phyloP scores from a whole-genome alignment of 2,113 vertebrate species.

The Dicentrarchus labrax region DNA sequence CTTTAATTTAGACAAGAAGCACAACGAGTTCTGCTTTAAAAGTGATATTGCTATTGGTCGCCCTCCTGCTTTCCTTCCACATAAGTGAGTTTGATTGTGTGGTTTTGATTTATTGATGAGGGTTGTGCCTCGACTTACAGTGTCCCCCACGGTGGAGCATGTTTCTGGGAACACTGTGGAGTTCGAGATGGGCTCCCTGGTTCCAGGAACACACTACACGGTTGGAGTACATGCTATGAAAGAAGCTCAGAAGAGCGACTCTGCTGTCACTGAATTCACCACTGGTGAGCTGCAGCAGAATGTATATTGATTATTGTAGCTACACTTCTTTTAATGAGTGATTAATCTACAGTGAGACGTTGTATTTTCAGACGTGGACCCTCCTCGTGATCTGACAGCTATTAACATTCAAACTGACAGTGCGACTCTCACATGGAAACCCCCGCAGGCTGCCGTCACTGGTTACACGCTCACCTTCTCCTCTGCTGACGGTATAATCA shows the following conservation, averaged over 20 bases:
- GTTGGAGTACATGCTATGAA: conserved; percentile 88
- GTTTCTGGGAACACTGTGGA: conserved; percentile 93
- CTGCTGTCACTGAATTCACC: conserved; percentile 87
- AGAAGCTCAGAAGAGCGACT: conserved; percentile 84
- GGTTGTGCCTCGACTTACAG: conserved; percentile 69
- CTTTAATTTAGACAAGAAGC: not conserved
- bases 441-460: conserved; percentile 87
- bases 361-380: conserved; percentile 88
- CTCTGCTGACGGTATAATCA: conserved; percentile 85
- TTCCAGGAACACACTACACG: conserved; percentile 87
- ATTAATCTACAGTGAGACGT: not conserved
- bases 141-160: conserved; percentile 82
- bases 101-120: not conserved
- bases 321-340: not conserved
- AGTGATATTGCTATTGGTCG: not conserved
- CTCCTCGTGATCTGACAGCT: conserved; percentile 88
- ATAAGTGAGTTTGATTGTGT: not conserved
- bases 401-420: conserved; percentile 89
- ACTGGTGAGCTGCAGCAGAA: conserved; percentile 84
- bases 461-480: conserved; percentile 90
- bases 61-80: not conserved
- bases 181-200: conserved; percentile 87
- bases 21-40: not conserved
- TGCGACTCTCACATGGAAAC: conserved; percentile 89
- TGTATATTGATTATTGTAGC: not conserved